A percentile compares a stretch with the other conserved stretches of the same genome.
phyloP scores from a whole-genome alignment of 2,888 invertebrate genomes.

The Cyclophora albipunctata region DNA sequence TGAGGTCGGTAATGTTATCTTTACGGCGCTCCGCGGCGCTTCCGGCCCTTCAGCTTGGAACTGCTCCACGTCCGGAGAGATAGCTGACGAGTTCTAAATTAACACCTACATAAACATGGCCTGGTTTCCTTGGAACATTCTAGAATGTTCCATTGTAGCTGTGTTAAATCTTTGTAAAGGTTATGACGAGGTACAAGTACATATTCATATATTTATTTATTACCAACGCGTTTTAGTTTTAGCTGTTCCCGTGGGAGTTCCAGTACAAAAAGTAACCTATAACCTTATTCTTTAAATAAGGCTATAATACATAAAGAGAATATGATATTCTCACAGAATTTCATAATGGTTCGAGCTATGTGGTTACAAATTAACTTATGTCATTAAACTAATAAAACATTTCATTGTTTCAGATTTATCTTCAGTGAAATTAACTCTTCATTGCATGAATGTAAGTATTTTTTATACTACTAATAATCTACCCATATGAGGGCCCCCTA shows the following conservation, averaged over 20 bases:
- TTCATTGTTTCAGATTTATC: constrained; percentile 23
- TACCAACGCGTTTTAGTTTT: not conserved
- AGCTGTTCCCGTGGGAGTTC: not conserved
- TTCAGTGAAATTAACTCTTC: constrained; percentile 23
- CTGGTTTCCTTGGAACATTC: not conserved
- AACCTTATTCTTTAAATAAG: too few relatives aligned
- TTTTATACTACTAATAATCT: not conserved
- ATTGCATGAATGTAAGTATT: constrained; percentile 37
- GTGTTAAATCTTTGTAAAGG: too few relatives aligned
- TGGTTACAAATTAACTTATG: too few relatives aligned
- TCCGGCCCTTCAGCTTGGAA: constrained; percentile 31
- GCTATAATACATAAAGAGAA: too few relatives aligned
- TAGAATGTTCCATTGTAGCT: too few relatives aligned
- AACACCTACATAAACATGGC: constrained; percentile 12
- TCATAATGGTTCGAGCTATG: too few relatives aligned
- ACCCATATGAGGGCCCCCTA: too few relatives aligned
- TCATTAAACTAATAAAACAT: too few relatives aligned
- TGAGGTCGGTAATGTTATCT: constrained; percentile 33
- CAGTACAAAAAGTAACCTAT: not conserved
- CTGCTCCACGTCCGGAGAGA: constrained; percentile 17
- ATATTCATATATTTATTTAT: too few relatives aligned
- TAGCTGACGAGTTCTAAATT: constrained; percentile 14
- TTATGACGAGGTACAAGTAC: not conserved
- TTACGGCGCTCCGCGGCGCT: constrained; percentile 28
- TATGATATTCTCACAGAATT: too few relatives aligned